These are phyloP conservation scores for Quadroppia sp. DNA, from an alignment of 2,888 invertebrate species.

Conservation along the genomic window DNA sequence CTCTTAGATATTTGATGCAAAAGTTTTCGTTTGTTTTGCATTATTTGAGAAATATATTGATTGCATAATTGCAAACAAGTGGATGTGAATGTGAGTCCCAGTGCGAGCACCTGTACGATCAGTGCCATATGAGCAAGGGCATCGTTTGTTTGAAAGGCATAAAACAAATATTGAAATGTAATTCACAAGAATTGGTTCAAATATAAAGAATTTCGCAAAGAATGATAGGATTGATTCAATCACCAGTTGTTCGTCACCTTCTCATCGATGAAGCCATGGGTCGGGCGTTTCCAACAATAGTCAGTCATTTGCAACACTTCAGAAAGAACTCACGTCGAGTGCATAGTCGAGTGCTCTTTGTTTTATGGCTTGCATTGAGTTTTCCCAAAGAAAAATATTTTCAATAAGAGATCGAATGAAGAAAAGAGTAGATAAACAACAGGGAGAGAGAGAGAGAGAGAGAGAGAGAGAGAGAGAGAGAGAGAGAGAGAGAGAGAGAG, in stretches of 20 bases:
- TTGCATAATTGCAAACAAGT: too few relatives aligned
- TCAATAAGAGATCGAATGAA: slow-evolving; percentile 2
- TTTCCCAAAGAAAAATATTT: slow-evolving; percentile 32
- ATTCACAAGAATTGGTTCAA: too few relatives aligned
- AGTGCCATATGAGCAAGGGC: too few relatives aligned
- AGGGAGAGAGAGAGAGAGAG: neutral
- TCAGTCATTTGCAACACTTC: slow-evolving; percentile 31
- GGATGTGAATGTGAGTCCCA: too few relatives aligned
- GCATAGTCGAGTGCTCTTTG: slow-evolving; percentile 35
- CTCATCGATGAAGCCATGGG: slow-evolving; percentile 8
- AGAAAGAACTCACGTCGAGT: slow-evolving; percentile 22
- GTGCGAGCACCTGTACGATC: too few relatives aligned
- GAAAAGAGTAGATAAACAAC: neutral
- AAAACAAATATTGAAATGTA: too few relatives aligned
- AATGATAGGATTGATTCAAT: too few relatives aligned
- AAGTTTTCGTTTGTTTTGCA: too few relatives aligned
- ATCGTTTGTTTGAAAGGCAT: too few relatives aligned
- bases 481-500: neutral
- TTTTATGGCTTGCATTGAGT: slow-evolving; percentile 20
- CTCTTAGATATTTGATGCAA: too few relatives aligned
- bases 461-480: slow-evolving; percentile 29
- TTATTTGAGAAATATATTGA: too few relatives aligned
- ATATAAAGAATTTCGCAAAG: too few relatives aligned
- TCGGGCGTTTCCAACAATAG: slow-evolving; percentile 29
- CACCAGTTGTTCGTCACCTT: slow-evolving; percentile 26